Evolutionary conservation across 2,888 invertebrate species (phyloP), one percentile per base, ranked within the genome.

Genomic region (Ceramica pisi): DNA sequence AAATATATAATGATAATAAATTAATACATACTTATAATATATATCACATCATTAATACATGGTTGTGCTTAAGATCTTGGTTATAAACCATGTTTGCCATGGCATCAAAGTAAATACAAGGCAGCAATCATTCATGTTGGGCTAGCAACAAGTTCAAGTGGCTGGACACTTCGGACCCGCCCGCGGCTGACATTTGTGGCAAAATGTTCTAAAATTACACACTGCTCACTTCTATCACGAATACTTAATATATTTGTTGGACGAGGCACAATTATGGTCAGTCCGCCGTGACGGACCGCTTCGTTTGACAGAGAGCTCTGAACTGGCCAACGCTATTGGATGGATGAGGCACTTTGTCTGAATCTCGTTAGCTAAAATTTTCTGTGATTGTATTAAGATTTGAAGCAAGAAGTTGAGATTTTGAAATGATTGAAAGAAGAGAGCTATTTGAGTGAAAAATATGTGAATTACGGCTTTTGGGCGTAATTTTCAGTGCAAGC

Each of bases 161-260:
- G 51, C 59, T 53, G 59, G 46, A 67, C 73, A 68, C 72, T 77
- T 59, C 31, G 23, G 62, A 61, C 76, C 71, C 70, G 85, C 86
- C 87, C 75, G 81, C 70, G 84, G 88, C 89, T 81, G 82, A 84
- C 86, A 86, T 91, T 90, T 89, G 85, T 85, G 85, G 90, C 82
- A 88, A 90, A 91, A 90, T 87, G 90, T 86, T 92, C 86, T 88
- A 88, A 92, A 93, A 93, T 93, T 92, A 93, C 89, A 92, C 86
- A 92, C 81, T 82, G 79, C 71, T 80, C 84, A 86, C 85, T 88
- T 88, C 88, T 90, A 93, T 92, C 89, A 91, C 90, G 90, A 91
- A 92, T 91, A 92, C 90, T 92, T 93, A 92, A 93, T 93, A 92
- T 90, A 92, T 93, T 93, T 93, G 91, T 92, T 88, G 92, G 92